Evolutionary conservation across 2,113 vertebrate species (phyloP).

Genomic region (Scartelaos histophorus): DNA sequence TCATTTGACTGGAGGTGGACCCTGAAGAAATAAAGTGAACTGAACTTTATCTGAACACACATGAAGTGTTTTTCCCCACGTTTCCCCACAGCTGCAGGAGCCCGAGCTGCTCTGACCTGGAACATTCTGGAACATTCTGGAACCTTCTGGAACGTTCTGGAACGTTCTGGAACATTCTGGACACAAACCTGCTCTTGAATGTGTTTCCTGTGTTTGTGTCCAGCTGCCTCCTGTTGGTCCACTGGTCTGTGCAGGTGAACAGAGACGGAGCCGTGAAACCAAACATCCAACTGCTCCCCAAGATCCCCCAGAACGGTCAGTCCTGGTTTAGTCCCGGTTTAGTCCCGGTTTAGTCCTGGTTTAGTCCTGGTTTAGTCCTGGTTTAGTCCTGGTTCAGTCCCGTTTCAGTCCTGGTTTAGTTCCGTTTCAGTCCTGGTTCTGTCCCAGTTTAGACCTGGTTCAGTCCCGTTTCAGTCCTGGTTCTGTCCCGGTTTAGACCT

Average conservation of each 20-base stretch:
- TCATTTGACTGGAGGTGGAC: too few relatives aligned
- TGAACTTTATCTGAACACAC: too few relatives aligned
- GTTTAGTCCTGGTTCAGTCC: neutral
- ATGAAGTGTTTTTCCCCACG: too few relatives aligned
- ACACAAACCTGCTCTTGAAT: too few relatives aligned
- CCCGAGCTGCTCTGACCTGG: too few relatives aligned
- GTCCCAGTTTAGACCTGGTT: neutral
- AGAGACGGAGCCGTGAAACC: constrained; percentile 45
- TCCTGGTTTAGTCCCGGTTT: neutral
- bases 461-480: neutral
- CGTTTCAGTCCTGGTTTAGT: neutral
- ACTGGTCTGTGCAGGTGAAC: constrained; percentile 60
- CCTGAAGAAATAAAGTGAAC: too few relatives aligned
- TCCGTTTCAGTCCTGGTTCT: too few relatives aligned
- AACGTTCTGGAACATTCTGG: too few relatives aligned
- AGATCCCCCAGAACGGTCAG: constrained; percentile 63
- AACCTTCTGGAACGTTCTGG: too few relatives aligned
- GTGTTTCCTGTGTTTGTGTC: neutral
- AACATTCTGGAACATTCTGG: too few relatives aligned
- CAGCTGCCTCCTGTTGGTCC: constrained; percentile 45
- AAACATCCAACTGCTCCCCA: constrained; percentile 55
- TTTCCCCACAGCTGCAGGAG: too few relatives aligned
- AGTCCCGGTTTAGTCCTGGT: neutral
- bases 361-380: neutral
- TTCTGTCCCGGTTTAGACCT: neutral